Conservation (phyloP, 2,113 vertebrate genomes). For the Brienomyrus longianalis region DNA sequence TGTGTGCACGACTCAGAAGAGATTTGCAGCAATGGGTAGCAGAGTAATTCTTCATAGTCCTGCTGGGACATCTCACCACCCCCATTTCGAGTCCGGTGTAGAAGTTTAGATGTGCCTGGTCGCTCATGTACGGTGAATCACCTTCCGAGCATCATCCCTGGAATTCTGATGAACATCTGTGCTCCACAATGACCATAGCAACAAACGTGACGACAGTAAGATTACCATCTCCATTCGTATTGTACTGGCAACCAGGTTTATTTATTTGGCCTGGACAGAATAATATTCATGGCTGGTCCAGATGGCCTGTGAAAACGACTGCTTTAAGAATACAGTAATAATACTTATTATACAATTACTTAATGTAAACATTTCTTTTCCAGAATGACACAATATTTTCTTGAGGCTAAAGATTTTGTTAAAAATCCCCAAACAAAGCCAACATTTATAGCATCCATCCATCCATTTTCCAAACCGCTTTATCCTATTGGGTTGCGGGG, state of each 20-base stretch:
- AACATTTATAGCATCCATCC: neutral
- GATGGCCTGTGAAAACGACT: neutral
- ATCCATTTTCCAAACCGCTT: too few relatives aligned
- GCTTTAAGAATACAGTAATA: neutral
- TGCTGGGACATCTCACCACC: neutral
- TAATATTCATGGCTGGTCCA: neutral
- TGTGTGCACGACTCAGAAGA: conserved; percentile 5
- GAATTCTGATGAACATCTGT: neutral
- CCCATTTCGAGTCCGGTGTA: neutral
- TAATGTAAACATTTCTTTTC: neutral
- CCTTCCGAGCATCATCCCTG: neutral
- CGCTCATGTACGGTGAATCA: neutral
- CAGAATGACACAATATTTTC: neutral
- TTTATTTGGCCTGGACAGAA: neutral
- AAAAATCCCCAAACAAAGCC: neutral
- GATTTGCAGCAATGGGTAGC: conserved; percentile 1
- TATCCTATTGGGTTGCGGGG: too few relatives aligned
- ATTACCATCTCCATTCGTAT: neutral
- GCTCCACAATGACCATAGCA: neutral
- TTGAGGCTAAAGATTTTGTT: neutral
- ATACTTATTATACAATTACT: neutral
- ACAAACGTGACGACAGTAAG: neutral
- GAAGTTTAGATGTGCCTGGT: neutral
- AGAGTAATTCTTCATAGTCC: neutral
- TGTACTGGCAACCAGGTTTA: neutral